Percentiles rank a stretch among this genome's conserved stretches.
Conservation (phyloP, 64 coral and sea anemone species). For the Montipora cactus region DNA sequence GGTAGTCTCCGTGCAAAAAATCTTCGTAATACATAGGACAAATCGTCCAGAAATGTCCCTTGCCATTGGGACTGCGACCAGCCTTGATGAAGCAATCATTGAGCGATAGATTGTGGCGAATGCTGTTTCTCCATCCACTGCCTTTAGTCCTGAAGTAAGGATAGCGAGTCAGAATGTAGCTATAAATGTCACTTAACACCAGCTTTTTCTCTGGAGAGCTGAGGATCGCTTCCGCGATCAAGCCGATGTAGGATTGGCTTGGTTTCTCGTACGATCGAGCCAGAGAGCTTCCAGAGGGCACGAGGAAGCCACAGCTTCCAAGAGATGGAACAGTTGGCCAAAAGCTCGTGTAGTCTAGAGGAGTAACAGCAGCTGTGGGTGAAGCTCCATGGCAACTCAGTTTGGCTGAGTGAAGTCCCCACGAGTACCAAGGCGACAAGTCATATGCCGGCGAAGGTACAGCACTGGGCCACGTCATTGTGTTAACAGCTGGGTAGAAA, state of each 20-base stretch:
- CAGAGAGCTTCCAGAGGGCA: slow-evolving; percentile 33
- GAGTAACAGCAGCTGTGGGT: slow-evolving; percentile 4
- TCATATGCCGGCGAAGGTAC: slow-evolving; percentile 17
- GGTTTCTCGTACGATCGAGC: slow-evolving; percentile 53
- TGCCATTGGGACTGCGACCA: slow-evolving; percentile 63
- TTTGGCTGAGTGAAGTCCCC: slow-evolving; percentile 21
- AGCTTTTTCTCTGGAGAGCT: slow-evolving; percentile 56
- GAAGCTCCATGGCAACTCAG: slow-evolving; percentile 34
- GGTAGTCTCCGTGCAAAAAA: slow-evolving; percentile 45
- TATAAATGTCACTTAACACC: slow-evolving; percentile 67
- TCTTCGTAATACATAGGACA: slow-evolving; percentile 46
- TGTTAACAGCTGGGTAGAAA: slow-evolving; percentile 29
- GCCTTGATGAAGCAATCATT: slow-evolving; percentile 71
- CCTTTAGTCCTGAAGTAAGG: slow-evolving; percentile 59
- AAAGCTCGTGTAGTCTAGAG: slow-evolving; percentile 34
- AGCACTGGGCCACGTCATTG: slow-evolving; percentile 42
- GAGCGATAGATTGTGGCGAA: slow-evolving; percentile 65
- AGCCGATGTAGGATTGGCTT: slow-evolving; percentile 26
- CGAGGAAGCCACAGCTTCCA: slow-evolving; percentile 43
- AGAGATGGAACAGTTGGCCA: slow-evolving; percentile 34
- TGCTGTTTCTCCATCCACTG: slow-evolving; percentile 71
- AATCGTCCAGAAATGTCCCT: slow-evolving; percentile 72
- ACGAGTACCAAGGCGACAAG: slow-evolving; percentile 24
- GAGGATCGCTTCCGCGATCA: slow-evolving; percentile 60
- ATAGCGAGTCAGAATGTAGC: slow-evolving; percentile 38